A percentile compares a stretch with the other conserved stretches of the same genome.
phyloP scores from a whole-genome alignment of 1,140 invertebrate genomes.

The Argopecten irradians region DNA sequence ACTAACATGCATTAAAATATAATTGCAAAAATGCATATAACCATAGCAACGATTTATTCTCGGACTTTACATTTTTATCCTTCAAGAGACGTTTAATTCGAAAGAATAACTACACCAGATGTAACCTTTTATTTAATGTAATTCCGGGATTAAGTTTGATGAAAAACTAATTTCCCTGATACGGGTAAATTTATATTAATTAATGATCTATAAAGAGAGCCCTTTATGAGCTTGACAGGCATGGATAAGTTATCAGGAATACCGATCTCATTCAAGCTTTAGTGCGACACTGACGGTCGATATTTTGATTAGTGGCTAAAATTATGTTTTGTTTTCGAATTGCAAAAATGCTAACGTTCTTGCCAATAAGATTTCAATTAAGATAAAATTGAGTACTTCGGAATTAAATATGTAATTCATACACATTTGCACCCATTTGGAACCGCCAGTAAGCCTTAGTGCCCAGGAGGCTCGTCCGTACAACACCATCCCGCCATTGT shows the following conservation, averaged over 20 bases:
- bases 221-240: constrained; percentile 20
- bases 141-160: not conserved
- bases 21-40: not conserved
- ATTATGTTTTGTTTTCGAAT: constrained; percentile 13
- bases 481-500: not conserved
- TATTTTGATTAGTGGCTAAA: constrained; percentile 18
- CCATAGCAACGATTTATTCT: not conserved
- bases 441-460: not conserved
- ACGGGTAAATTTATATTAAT: constrained; percentile 19
- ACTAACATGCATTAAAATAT: not conserved
- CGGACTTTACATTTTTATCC: not conserved
- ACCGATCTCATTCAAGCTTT: not conserved
- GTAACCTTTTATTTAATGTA: not conserved
- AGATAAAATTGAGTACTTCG: constrained; percentile 11
- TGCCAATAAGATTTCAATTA: constrained; percentile 18
- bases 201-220: constrained; percentile 1
- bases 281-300: not conserved
- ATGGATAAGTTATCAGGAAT: constrained; percentile 2
- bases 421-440: constrained; percentile 16
- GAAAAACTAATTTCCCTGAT: constrained; percentile 18
- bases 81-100: not conserved
- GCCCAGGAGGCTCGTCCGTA: not conserved
- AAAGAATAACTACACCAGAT: not conserved
- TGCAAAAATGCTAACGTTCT: constrained; percentile 22
- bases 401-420: constrained; percentile 19